Evolutionary conservation across 2,888 invertebrate species (phyloP), one percentile per base, ranked within the genome.

Genomic region (Cantharis flavilabris): DNA sequence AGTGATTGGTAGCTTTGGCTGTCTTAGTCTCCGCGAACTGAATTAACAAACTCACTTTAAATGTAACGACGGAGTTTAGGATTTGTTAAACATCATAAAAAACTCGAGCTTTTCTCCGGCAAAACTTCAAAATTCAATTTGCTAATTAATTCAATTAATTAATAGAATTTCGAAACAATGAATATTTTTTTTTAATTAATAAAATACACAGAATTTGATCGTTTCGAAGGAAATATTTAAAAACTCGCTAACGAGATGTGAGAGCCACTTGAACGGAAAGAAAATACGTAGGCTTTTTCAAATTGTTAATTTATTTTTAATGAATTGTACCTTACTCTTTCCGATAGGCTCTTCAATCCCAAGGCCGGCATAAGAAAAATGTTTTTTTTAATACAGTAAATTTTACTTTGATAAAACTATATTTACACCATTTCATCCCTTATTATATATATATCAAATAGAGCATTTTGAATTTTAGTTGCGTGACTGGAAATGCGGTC

Each of bases 1-100:
- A 74, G 80, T 75, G 75, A 75, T 75, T 75, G 75, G 75, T 75
- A 75, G 75, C 75, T 75, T 69, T 71, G 71, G 28, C 70, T 64
- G 74, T 75, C 75, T 75, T 65, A 62, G 20, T 49, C 65, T 71
- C 28, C 71, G 70, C 75, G 75, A 75, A 67, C 65, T 49, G 75
- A 75, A 75, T 71, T 75, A 75, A 75, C 74, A 74, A 74, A 74
- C 70, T 74, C 70, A 70, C 74, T 70, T 30, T 16, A 64, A 74
- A 70, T 70, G 33, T 69, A 69, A 69, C 73, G 62, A 30, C 69
- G 62, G 26, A 69, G 69, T 73, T 62, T 67, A 20, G 65, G 26
- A 67, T 49, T 67, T 67, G 65, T 20, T 26, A 67, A 67, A 67
- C 26, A 67, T 67, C 26, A 49, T 49, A 49, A 49, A 49, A 49